Conservation (phyloP, 2,113 vertebrate genomes). For the Catharus fuscescens region DNA sequence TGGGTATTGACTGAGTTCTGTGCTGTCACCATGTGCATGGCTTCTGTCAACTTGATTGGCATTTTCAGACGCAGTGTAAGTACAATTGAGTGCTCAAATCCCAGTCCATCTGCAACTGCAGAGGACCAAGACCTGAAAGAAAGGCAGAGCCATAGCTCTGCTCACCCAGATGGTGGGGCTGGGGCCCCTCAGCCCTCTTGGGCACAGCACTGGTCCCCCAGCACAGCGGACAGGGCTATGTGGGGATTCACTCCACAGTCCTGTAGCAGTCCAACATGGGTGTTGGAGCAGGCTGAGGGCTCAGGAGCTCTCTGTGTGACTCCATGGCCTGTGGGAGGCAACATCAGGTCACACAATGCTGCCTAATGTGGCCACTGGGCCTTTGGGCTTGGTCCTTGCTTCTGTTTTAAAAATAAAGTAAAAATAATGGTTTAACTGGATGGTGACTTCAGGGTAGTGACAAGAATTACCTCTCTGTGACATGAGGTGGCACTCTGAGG, state of each 20-base stretch:
- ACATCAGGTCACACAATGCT: neutral
- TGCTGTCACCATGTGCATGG: rapidly evolving
- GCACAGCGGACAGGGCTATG: rapidly evolving
- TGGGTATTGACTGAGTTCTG: neutral
- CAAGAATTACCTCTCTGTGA: neutral
- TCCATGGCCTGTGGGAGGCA: neutral
- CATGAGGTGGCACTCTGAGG: neutral
- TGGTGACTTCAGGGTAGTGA: neutral
- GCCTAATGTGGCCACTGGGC: neutral
- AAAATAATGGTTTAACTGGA: neutral
- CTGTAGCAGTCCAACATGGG: neutral
- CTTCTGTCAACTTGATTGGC: neutral
- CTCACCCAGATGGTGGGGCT: rapidly evolving
- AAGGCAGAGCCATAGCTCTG: neutral
- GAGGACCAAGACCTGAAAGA: neutral
- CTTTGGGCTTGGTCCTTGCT: neutral
- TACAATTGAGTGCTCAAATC: neutral
- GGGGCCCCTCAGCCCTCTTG: neutral
- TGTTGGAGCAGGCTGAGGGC: neutral
- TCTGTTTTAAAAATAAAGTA: neutral
- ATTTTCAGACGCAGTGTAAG: neutral
- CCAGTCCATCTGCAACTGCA: neutral
- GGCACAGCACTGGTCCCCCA: neutral
- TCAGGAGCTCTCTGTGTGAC: neutral
- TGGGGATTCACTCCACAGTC: neutral